Evolutionary conservation across 1,140 invertebrate species (phyloP).

Genomic region (Muscidifurax raptorellus): DNA sequence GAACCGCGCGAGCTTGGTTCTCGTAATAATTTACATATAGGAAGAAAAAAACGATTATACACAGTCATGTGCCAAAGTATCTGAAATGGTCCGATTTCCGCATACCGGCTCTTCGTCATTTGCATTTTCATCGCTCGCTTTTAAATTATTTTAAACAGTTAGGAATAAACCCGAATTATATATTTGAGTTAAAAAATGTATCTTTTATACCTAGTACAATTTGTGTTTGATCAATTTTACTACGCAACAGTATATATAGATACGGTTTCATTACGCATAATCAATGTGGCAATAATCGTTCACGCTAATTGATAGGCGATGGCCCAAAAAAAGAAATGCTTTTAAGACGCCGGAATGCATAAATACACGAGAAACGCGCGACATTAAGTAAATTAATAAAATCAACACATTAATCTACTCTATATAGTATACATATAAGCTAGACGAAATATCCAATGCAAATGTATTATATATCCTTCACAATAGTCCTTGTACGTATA

Average conservation of each 20-base stretch:
- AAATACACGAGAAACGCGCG: too few relatives aligned
- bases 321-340: constrained; percentile 15
- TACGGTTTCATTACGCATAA: constrained; percentile 16
- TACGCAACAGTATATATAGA: background rate
- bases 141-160: too few relatives aligned
- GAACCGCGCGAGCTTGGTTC: too few relatives aligned
- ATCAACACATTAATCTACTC: constrained; percentile 28
- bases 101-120: too few relatives aligned
- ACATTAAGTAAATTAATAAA: background rate
- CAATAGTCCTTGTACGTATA: constrained; percentile 17
- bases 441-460: constrained; percentile 3
- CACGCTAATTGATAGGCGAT: constrained; percentile 18
- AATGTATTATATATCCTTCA: constrained; percentile 12
- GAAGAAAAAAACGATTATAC: too few relatives aligned
- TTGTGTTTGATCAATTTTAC: background rate
- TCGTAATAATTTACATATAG: too few relatives aligned
- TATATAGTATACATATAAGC: background rate
- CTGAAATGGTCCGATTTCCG: too few relatives aligned
- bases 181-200: too few relatives aligned
- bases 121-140: too few relatives aligned
- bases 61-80: too few relatives aligned
- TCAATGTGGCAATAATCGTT: constrained; percentile 1
- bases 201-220: background rate
- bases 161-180: too few relatives aligned
- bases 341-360: background rate